Base-by-base conservation (phyloP, 2,888 invertebrate genomes). In the Falcaria lacertinaria region DNA sequence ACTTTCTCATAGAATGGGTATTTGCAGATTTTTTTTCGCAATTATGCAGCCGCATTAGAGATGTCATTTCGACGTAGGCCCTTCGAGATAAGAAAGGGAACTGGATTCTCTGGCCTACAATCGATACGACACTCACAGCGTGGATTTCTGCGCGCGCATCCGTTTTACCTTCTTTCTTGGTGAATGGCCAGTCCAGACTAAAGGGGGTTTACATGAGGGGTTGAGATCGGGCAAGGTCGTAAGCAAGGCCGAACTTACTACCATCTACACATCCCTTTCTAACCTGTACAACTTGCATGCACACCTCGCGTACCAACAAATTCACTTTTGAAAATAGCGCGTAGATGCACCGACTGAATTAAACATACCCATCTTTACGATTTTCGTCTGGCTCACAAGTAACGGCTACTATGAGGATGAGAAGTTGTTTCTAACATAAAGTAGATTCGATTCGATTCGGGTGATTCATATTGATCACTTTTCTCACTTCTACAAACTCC, bases 121-220 rank as follows among this genome's bases (percentile, higher is more conserved):
- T 88, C 88, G 74, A 88, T 88, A 85, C 62, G 68, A 63, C 57
- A 57, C 60, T 64, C 57, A 63, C 69, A 72, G 72, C 79, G 74
- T 78, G 72, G 22, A 68, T 39, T 34, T 49, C 43, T 85, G 89
- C 88, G 87, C 87, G 86, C 88, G 87, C 85, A 83, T 44, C 56
- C 59, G 56, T 70, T 74, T 74, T 70, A 72, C 62, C 69, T 74
- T 52, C 60, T 55, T 57, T 77, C 56, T 62, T 81, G 56, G 81
- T 89, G 88, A 89, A 89, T 89, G 89, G 85, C 76, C 74, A 57
- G 60, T 62, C 62, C 69, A 64, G 66, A 69, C 72, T 76, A 75
- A 73, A 74, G 69, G 70, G 73, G 73, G 61, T 61, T 71, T 52
- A 42, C 54, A 52, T 48, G 52, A 64, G 69, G 76, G 79, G 78